Percentiles rank a stretch among this genome's conserved stretches.
phyloP scores from a whole-genome alignment of 2,113 vertebrate genomes.

The Hippocampus abdominalis region DNA sequence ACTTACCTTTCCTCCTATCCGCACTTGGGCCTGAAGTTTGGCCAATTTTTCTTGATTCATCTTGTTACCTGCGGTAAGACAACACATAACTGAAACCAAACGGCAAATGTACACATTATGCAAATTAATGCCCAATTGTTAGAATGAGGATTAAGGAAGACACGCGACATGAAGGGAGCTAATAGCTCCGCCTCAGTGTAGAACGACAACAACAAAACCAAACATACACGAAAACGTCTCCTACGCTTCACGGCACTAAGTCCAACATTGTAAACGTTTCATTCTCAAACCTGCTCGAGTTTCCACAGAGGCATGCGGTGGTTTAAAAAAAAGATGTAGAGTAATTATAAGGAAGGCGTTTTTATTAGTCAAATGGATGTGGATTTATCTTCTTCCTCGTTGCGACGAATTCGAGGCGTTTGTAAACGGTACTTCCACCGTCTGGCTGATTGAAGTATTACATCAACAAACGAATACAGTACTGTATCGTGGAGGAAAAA shows the following conservation, averaged over 20 bases:
- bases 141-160: background rate
- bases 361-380: conserved; percentile 46
- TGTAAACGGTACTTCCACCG: conserved; percentile 21
- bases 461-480: conserved; percentile 18
- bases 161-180: background rate
- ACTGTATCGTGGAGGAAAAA: too few species aligned
- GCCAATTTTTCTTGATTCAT: conserved; percentile 98
- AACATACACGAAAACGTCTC: background rate
- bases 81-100: background rate
- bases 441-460: background rate
- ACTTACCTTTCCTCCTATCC: conserved; percentile 98
- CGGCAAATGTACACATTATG: background rate
- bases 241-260: background rate
- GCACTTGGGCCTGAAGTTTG: conserved; percentile 97
- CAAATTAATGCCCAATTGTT: background rate
- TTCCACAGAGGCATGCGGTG: conserved; percentile 56
- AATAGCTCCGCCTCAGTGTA: background rate
- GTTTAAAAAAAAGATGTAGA: conserved; percentile 55
- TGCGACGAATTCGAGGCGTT: background rate
- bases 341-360: conserved; percentile 38
- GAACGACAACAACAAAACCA: conserved; percentile 5
- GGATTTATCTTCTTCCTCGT: conserved; percentile 27
- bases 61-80: conserved; percentile 65
- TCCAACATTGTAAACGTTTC: background rate
- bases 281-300: conserved; percentile 44